Evolutionary conservation across 2,797 vertebrate species (phyloP), one percentile per base, ranked within the genome.

Genomic region (Miichthys miiuy): DNA sequence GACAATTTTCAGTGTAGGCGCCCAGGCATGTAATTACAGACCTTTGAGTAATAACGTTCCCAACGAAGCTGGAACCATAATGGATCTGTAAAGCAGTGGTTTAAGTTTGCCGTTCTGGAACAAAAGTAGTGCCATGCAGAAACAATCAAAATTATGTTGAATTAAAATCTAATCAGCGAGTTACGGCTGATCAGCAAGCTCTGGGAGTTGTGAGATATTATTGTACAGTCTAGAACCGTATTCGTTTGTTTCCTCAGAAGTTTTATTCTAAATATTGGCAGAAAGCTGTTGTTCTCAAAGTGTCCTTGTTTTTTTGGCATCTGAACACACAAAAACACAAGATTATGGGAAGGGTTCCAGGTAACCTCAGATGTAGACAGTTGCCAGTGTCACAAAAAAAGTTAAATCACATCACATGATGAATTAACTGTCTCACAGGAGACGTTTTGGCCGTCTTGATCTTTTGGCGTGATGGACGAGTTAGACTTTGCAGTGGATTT

Each of bases 1-100:
- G 71, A 83, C 86, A 87, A 88, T 94, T 90, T 92, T 82, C 79
- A 73, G 63, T 69, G 81, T 56, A 68, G 60, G 73, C 75, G 10
- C 67, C 79, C 75, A 83, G 90, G 80, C 81, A 58, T 89, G 81
- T 91, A 90, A 92, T 93, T 90, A 88, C 73, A 82, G 80, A 79
- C 68, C 73, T 84, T 65, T 80, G 85, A 91, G 80, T 77, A 87
- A 87, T 84, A 79, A 68, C 38, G 34, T 84, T 80, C 87, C 85
- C 76, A 55, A 65, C 30, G 13, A 81, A 85, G 81, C 84, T 72
- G 66, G 69, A 73, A 72, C 65, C 83, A 38, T 76, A 81, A 84
- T 77, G 74, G 68, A 79, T 58, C 71, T 75, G 60, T 79, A 56
- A 72, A 69, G 72, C 46, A 50, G 46, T 52, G 54, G 67, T 72